Evolutionary conservation across 2,888 invertebrate species (phyloP), one percentile per base, ranked within the genome.

Genomic region (Scaptomyza cyrtandrae): DNA sequence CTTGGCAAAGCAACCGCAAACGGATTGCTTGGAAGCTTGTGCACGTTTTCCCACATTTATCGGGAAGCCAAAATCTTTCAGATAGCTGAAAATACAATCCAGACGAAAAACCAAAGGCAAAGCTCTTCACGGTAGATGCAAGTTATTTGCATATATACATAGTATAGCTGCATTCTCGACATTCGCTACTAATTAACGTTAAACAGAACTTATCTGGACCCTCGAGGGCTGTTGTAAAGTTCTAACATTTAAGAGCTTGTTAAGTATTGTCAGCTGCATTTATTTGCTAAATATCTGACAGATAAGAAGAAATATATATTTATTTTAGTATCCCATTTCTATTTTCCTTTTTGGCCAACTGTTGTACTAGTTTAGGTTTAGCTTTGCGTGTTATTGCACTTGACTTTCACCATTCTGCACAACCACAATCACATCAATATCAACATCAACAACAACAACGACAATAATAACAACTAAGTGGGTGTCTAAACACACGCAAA

Each of bases 1-100:
- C 46, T 37, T 61, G 58, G 44, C 35, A 49, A 7, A 14, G 35
- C 19, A 33, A 50, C 59, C 45, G n/a, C 43, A 27, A 46, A 43
- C 24, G 46, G 43, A 60, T 45, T 41, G 54, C 66, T 68, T 62
- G 61, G 35, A 59, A 80, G 72, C 82, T 85, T 84, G 71, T 82
- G 85, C 87, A 86, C 86, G 82, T 85, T 85, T 78, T 85, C 67
- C 75, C 80, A 80, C 85, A 82, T 74, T 84, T 85, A 86, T 86
- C 80, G 71, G 68, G 6, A 27, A 11, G 54, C 50, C 24, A 19
- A 71, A 78, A 86, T 83, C 84, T 78, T 85, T 64, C 50, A 67
- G 43, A 48, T 66, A 35, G 66, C 71, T 69, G 9, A 59, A 64
- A 63, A 44, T 37, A 66, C 69, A 61, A 52, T 55, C 58, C 57